Percentiles rank a stretch among this genome's conserved stretches.
Conservation (phyloP, 1,140 invertebrate genomes). For the Leptonema lineaticorne region DNA sequence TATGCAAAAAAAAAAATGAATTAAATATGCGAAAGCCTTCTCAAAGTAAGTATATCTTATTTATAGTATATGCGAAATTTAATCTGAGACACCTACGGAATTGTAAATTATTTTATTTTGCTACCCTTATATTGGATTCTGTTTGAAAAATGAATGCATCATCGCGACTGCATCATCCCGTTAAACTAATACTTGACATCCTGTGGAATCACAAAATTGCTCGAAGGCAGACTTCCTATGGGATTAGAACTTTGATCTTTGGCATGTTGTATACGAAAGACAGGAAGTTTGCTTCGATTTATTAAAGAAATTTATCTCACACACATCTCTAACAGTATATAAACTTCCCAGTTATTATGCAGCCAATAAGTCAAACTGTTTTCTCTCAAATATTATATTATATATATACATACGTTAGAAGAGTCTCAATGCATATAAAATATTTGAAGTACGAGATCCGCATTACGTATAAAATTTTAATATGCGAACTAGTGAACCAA, state of each 20-base stretch:
- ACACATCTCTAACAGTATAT: no score
- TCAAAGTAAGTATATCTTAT: no score
- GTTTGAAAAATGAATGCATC: conserved; percentile 3
- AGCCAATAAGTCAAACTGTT: conserved; percentile 29
- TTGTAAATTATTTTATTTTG: no score
- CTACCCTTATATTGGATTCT: no score
- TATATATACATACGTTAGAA: no score
- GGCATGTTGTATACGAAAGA: not conserved
- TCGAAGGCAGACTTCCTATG: conserved; percentile 30
- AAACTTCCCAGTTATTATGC: not conserved
- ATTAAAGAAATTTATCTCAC: conserved; percentile 31
- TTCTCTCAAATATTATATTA: no score
- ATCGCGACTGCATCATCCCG: conserved; percentile 8
- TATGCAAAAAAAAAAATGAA: no score
- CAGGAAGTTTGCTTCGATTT: conserved; percentile 24
- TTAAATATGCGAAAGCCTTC: no score
- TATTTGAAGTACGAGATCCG: not conserved
- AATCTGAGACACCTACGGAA: no score
- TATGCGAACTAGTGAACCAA: no score
- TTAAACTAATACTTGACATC: not conserved
- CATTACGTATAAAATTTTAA: not conserved
- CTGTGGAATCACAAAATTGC: conserved; percentile 12
- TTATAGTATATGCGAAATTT: no score
- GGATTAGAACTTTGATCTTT: conserved; percentile 29
- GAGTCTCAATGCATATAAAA: not conserved